A percentile compares a stretch with the other conserved stretches of the same genome.
phyloP scores from a whole-genome alignment of 2,113 vertebrate genomes.

The Ptilonorhynchus violaceus region DNA sequence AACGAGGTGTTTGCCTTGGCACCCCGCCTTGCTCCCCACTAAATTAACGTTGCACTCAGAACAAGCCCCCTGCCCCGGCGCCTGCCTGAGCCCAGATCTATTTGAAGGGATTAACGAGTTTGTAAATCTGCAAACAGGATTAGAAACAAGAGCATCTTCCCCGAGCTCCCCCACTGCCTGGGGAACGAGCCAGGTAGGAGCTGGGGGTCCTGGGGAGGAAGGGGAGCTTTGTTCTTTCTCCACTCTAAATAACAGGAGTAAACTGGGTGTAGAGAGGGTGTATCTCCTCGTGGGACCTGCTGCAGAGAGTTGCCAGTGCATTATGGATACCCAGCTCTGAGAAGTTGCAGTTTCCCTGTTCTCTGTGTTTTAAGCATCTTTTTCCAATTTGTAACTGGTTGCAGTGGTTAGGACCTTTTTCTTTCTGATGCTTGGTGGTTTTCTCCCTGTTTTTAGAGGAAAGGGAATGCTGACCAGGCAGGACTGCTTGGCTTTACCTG shows the following conservation, averaged over 20 bases:
- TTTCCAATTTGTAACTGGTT: rapidly evolving
- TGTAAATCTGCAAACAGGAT: conserved; percentile 60
- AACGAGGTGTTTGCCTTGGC: neutral
- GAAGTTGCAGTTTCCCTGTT: neutral
- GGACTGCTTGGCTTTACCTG: neutral
- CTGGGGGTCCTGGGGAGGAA: rapidly evolving
- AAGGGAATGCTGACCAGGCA: neutral
- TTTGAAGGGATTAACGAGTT: conserved; percentile 19
- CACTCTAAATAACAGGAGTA: neutral
- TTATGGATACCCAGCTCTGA: rapidly evolving
- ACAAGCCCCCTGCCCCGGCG: rapidly evolving
- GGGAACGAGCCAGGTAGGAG: neutral
- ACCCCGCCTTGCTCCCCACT: neutral
- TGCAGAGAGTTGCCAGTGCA: rapidly evolving
- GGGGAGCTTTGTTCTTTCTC: neutral
- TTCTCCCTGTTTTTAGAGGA: neutral
- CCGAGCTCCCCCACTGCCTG: neutral
- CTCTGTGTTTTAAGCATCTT: neutral
- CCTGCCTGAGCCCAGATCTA: neutral
- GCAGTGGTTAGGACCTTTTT: neutral
- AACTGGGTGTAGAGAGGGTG: neutral
- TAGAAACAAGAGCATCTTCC: conserved; percentile 10
- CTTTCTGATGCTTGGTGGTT: neutral
- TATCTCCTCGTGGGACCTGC: neutral
- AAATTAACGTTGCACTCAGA: neutral